phyloP scores from a whole-genome alignment of 2,113 vertebrate species.

The Macquaria ambigua region DNA sequence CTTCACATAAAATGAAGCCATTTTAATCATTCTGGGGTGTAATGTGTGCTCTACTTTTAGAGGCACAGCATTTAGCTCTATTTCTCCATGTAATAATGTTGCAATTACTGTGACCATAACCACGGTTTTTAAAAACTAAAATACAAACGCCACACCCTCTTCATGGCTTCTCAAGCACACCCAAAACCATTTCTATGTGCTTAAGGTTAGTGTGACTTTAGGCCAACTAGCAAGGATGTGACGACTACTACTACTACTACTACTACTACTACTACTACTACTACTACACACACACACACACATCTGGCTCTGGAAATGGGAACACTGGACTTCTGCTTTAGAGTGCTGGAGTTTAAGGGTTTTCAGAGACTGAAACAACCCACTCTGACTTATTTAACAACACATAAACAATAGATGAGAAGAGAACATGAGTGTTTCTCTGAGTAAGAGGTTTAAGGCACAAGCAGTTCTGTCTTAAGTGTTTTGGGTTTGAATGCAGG shows the following conservation, averaged over 20 bases:
- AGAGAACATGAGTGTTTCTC: conserved; percentile 44
- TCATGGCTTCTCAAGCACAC: conserved; percentile 49
- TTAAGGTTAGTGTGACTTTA: conserved; percentile 13
- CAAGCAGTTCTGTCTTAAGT: background rate
- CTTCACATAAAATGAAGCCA: conserved; percentile 29
- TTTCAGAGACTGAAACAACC: conserved; percentile 40
- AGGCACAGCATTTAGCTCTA: conserved; percentile 8
- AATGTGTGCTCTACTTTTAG: conserved; percentile 31
- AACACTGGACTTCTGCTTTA: conserved; percentile 41
- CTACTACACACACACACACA: background rate
- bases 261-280: too few species aligned
- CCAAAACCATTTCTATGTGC: conserved; percentile 33
- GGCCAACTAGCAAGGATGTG: conserved; percentile 13
- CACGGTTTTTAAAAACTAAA: conserved; percentile 50
- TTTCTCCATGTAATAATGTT: conserved; percentile 34
- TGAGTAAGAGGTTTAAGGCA: conserved; percentile 40
- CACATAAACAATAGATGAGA: conserved; percentile 68
- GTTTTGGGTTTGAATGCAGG: conserved; percentile 36
- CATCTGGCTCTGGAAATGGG: conserved; percentile 18
- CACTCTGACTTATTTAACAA: conserved; percentile 65
- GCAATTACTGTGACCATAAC: conserved; percentile 61
- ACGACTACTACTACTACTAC: background rate
- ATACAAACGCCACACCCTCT: conserved; percentile 62
- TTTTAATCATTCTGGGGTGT: conserved; percentile 26
- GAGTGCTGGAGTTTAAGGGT: conserved; percentile 29